Evolutionary conservation across 2,888 invertebrate genomes (phyloP).

Genomic region (Copidosoma aretas): DNA sequence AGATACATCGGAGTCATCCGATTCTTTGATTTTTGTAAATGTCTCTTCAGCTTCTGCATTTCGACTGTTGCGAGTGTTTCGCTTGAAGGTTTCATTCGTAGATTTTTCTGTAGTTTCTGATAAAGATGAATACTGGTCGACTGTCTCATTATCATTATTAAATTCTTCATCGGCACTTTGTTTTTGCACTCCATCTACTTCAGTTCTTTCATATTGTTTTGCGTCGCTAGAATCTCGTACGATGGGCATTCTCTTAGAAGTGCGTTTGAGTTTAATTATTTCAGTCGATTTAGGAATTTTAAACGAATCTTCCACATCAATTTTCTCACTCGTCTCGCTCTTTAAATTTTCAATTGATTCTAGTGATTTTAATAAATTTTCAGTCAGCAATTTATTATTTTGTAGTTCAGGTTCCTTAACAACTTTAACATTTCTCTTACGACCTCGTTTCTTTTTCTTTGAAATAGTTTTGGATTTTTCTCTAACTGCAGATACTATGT

Average conservation of each 20-base stretch:
- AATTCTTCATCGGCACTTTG: background rate
- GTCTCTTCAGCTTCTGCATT: constrained; percentile 7
- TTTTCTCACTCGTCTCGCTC: background rate
- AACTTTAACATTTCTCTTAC: constrained; percentile 14
- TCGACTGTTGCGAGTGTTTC: background rate
- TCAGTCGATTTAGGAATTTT: constrained; percentile 51
- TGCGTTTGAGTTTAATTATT: constrained; percentile 45
- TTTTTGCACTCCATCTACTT: constrained; percentile 15
- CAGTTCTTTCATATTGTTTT: background rate
- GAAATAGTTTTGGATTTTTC: background rate
- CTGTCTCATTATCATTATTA: background rate
- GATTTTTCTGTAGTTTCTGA: constrained; percentile 18
- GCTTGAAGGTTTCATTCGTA: background rate
- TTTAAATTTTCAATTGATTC: background rate
- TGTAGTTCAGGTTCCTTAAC: constrained; percentile 6
- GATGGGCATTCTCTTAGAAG: constrained; percentile 20
- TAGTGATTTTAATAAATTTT: constrained; percentile 13
- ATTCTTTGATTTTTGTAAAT: constrained; percentile 15
- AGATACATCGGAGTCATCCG: constrained; percentile 28
- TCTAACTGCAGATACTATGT: background rate
- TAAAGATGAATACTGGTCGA: constrained; percentile 22
- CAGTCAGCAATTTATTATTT: background rate
- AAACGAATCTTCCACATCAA: constrained; percentile 43
- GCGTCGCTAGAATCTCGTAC: constrained; percentile 7
- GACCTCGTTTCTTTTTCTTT: constrained; percentile 20